Evolutionary conservation across 2,888 invertebrate species (phyloP).

Genomic region (Elmis aenea): DNA sequence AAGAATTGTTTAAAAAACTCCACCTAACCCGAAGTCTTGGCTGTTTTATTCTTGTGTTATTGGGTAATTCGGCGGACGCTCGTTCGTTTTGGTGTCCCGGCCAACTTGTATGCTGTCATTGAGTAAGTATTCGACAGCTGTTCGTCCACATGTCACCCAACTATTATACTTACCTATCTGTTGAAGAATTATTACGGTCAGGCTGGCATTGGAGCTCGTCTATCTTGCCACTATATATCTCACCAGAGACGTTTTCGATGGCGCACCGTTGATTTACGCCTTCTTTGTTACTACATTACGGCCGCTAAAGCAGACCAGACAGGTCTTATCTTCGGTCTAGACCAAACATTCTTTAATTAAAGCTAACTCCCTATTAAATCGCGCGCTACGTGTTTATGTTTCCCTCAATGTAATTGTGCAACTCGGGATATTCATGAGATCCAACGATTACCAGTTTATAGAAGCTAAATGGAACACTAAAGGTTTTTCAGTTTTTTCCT

Average conservation of each 20-base stretch:
- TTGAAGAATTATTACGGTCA: slow-evolving; percentile 40
- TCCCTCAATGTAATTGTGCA: slow-evolving; percentile 22
- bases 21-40: too few relatives aligned
- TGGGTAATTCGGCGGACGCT: too few relatives aligned
- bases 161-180: slow-evolving; percentile 38
- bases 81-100: too few relatives aligned
- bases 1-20: too few relatives aligned
- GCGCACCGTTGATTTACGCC: slow-evolving; percentile 36
- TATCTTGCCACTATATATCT: slow-evolving; percentile 36
- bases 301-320: slow-evolving; percentile 27
- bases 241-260: slow-evolving; percentile 33
- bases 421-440: slow-evolving; percentile 20
- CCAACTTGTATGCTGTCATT: too few relatives aligned
- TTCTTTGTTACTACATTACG: slow-evolving; percentile 36
- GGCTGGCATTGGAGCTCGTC: slow-evolving; percentile 28
- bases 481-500: too few relatives aligned
- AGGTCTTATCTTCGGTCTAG: slow-evolving; percentile 30
- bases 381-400: slow-evolving; percentile 27
- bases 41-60: too few relatives aligned
- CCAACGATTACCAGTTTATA: slow-evolving; percentile 10
- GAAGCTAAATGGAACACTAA: too few relatives aligned
- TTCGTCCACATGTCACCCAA: slow-evolving; percentile 30
- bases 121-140: slow-evolving; percentile 25
- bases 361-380: slow-evolving; percentile 30
- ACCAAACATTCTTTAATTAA: slow-evolving; percentile 34